phyloP scores from a whole-genome alignment of 2,888 invertebrate genomes.

The Tetragonisca angustula region DNA sequence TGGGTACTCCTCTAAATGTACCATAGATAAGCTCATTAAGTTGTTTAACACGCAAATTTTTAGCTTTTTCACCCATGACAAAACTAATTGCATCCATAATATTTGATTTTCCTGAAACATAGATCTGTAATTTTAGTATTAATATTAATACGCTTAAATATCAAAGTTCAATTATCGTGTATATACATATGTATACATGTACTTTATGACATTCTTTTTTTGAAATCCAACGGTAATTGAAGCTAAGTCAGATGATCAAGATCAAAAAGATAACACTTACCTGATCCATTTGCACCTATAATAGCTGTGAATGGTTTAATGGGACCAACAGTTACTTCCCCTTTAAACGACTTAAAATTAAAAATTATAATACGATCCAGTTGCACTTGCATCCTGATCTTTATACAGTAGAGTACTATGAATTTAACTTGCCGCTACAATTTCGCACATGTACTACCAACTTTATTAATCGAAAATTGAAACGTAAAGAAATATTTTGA shows the following conservation, averaged over 20 bases:
- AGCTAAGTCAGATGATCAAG: neutral
- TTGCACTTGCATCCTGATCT: constrained; percentile 85
- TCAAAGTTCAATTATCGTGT: neutral
- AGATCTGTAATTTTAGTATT: constrained; percentile 84
- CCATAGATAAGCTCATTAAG: constrained; percentile 99
- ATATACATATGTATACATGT: neutral
- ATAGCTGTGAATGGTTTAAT: constrained; percentile 98
- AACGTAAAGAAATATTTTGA: neutral
- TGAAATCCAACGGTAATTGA: neutral
- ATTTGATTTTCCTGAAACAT: constrained; percentile 99
- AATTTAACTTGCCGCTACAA: constrained; percentile 13
- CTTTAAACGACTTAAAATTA: constrained; percentile 99
- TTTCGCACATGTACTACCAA: constrained; percentile 11
- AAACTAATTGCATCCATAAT: constrained; percentile 99
- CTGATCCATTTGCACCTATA: constrained; percentile 99
- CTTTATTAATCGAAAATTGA: neutral
- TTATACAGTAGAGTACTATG: neutral
- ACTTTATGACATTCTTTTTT: neutral
- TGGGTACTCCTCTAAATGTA: constrained; percentile 97
- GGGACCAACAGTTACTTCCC: constrained; percentile 96
- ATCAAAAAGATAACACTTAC: constrained; percentile 85
- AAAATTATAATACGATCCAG: constrained; percentile 85
- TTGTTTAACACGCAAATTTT: constrained; percentile 96
- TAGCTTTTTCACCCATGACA: constrained; percentile 99
- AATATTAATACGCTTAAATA: neutral